Evolutionary conservation across 2,113 vertebrate genomes (phyloP), one percentile per base, ranked within the genome.

Genomic region (Cyanoramphus novaezelandiae): DNA sequence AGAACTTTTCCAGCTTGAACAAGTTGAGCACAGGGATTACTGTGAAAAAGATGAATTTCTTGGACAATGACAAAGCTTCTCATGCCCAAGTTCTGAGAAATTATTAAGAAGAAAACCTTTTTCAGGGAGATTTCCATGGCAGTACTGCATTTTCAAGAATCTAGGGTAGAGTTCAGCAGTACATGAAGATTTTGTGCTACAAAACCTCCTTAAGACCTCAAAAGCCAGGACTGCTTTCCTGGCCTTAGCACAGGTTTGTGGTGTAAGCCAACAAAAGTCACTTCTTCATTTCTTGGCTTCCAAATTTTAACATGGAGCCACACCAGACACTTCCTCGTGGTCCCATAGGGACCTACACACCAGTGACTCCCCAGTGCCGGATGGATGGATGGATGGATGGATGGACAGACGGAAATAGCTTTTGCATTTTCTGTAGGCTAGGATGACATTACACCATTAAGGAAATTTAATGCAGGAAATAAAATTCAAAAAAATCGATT

Each of bases 131-230:
- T 55, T 76, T 72, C 62, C 64, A 28, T 69, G 76, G 68, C 16
- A 81, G 17, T 57, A 44, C 7, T 2, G 21, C 8, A 5, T 68
- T 59, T 35, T 31, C 49, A 44, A 69, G 39, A 74, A 84, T n/a
- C 6, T 24, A 46, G 11, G 14, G 18, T 47, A 23, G n/a, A 68
- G 31, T 24, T 76, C 47, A 13, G 2, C 7, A 21, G 5, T 9
- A 24, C 0, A 0, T 16, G 39, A 65, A 49, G 11, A 4, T 33
- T 59, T 47, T 64, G 14, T 76, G 25, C 31, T 24, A 28, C 6
- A 50, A 57, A 59, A 46, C 31, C 16, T 64, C 41, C 29, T 6
- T 39, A 75, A 35, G 5, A 8, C 10, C 14, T 15, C 14, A 29
- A 62, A 86, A 71, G 9, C 28, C 33, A 55, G 33, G 50, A 35